Base-by-base conservation (phyloP, 1,140 invertebrate species). In the Acyrthosiphon pisum region DNA sequence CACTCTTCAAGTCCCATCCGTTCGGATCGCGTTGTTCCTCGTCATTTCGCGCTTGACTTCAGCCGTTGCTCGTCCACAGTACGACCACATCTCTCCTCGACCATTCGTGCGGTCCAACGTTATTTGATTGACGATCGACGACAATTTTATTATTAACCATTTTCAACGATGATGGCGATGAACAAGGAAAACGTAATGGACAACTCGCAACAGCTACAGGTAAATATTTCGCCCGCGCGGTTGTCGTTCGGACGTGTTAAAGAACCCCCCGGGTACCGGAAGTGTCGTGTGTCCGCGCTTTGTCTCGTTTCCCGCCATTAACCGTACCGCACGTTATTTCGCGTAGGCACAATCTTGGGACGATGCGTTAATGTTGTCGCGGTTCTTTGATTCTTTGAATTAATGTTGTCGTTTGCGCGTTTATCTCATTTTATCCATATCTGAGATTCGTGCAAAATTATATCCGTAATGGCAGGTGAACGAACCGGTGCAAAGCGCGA, bases 111-210 rank as follows among this genome's bases (percentile, higher is more conserved):
- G 18, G 3, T 76, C 6, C 9, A 14, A 46, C 26, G 30, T 30
- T 30, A 11, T 48, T 46, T 18, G 6, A 20, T 41, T 9, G 3
- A 30, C 37, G 20, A 60, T 30, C 50, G 23, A 30, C n/a, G 30
- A 53, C 20, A 60, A 44, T 48, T 48, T 48, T n/a, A 44, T 26
- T 46, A 9, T 14, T 30, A 4, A 26, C 6, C 6, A 3, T 41
- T 41, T 41, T 41, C 41, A 41, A 76, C 60, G 1, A 76, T 14
- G 60, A 68, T 68, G 60, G 4, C 37, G 0, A 44, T 90, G 37
- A 60, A 90, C 41, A 90, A 90, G 26, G 89, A 90, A 68, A 90
- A 90, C 37, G 88, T 60, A 18, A 26, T 60, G 88, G 53, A 90
- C 23, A 90, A 90, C 23, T 44, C 56, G 41, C 89, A 60, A 20